Percentiles rank a stretch among this genome's conserved stretches.
phyloP scores from a whole-genome alignment of 1,140 invertebrate species.

The Dendroctonus ponderosae region DNA sequence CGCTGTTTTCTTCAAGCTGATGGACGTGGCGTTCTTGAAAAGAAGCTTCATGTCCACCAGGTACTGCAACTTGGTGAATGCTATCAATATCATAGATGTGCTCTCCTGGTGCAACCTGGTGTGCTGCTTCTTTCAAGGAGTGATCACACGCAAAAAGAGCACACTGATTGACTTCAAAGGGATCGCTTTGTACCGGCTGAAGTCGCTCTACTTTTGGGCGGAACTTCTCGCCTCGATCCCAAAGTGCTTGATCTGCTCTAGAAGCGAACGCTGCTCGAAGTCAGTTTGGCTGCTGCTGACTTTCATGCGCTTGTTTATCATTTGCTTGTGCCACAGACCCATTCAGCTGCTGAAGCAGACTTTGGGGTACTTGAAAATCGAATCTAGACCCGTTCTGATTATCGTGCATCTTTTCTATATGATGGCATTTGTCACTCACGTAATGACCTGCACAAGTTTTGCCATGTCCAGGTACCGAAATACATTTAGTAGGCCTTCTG shows the following conservation, averaged over 20 bases:
- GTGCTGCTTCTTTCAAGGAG: constrained; percentile 1
- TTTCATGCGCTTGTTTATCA: background rate
- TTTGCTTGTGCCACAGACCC: background rate
- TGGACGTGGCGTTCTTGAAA: constrained; percentile 1
- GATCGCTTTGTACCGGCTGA: too few relatives aligned
- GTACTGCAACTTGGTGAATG: background rate
- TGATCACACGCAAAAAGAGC: too few relatives aligned
- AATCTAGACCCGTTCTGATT: background rate
- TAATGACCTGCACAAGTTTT: constrained; percentile 1
- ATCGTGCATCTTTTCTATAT: background rate
- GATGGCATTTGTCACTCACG: background rate
- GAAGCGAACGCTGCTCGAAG: too few relatives aligned
- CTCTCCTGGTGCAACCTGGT: background rate
- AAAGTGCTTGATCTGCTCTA: too few relatives aligned
- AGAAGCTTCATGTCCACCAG: background rate
- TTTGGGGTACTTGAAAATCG: background rate
- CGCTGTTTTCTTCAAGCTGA: constrained; percentile 2
- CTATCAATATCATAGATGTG: background rate
- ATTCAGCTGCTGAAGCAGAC: background rate
- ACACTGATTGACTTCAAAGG: too few relatives aligned
- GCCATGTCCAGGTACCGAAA: background rate
- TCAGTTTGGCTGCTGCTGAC: background rate
- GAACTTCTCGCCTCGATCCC: too few relatives aligned
- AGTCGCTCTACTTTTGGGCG: too few relatives aligned
- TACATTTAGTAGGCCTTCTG: too few relatives aligned